These are phyloP conservation scores for Hemistola chrysoprasaria DNA, from an alignment of 2,888 invertebrate genomes.

Conservation along the genomic window DNA sequence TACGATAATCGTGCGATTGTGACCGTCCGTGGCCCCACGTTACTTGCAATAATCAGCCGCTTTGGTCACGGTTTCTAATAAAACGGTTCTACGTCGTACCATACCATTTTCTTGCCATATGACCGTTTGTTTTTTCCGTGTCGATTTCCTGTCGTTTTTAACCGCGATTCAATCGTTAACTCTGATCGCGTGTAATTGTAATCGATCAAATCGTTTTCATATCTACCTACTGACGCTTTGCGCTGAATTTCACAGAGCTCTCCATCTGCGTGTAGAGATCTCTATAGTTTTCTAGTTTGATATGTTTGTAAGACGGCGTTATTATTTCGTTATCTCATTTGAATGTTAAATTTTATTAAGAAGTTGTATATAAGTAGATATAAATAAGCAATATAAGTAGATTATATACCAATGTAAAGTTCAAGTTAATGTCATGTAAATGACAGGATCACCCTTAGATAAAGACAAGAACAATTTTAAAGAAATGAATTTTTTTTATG, in stretches of 20 bases:
- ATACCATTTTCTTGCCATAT: conserved; percentile 24
- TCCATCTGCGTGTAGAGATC: no score
- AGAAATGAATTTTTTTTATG: no score
- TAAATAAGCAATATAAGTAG: no score
- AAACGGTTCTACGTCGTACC: conserved; percentile 22
- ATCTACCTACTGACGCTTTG: neutral
- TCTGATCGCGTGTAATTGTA: conserved; percentile 8
- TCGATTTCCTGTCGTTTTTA: conserved; percentile 19
- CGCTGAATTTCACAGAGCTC: neutral
- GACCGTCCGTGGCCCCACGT: conserved; percentile 39
- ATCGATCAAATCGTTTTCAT: conserved; percentile 6
- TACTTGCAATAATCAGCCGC: conserved; percentile 41
- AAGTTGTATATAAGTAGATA: no score
- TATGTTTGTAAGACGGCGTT: no score
- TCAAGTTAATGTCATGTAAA: no score
- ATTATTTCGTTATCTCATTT: no score
- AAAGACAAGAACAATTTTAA: no score
- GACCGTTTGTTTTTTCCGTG: conserved; percentile 18
- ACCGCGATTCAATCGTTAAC: conserved; percentile 11
- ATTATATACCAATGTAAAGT: no score
- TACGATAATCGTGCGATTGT: conserved; percentile 41
- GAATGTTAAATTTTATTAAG: no score
- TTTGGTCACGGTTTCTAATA: conserved; percentile 46
- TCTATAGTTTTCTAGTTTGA: no score
- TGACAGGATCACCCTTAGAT: no score